phyloP scores from a whole-genome alignment of 2,888 invertebrate species.

The Lypha dubia region DNA sequence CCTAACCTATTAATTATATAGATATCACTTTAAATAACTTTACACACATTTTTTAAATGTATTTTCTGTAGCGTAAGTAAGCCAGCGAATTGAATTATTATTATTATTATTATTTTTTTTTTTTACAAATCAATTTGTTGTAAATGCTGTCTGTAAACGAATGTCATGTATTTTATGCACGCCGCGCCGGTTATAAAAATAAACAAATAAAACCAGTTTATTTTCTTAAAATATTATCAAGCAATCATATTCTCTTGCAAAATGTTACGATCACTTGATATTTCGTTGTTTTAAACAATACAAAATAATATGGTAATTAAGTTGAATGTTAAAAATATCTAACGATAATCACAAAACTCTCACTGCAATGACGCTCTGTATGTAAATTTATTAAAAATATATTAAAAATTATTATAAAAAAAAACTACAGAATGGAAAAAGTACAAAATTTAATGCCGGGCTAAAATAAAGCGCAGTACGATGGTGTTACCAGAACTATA shows the following conservation, averaged over 20 bases:
- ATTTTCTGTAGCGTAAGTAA: no score
- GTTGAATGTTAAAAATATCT: constrained; percentile 25
- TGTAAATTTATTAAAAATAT: no score
- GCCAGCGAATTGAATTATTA: not conserved
- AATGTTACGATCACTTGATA: not conserved
- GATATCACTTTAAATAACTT: no score
- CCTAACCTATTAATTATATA: no score
- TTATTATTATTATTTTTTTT: no score
- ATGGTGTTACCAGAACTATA: not conserved
- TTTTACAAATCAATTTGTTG: not conserved
- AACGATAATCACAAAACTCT: not conserved
- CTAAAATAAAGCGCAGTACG: not conserved
- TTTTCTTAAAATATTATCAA: constrained; percentile 10
- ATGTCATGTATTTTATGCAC: not conserved
- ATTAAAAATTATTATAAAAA: no score
- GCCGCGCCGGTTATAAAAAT: constrained; percentile 14
- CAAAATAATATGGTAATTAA: constrained; percentile 16
- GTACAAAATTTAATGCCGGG: not conserved
- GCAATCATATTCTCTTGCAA: not conserved
- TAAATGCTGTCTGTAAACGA: not conserved
- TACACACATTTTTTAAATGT: no score
- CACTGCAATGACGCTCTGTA: not conserved
- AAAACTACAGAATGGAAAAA: not conserved
- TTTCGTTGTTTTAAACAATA: not conserved
- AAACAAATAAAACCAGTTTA: constrained; percentile 8